Conservation (phyloP, 2,888 invertebrate genomes). For the Laspeyria flexula region DNA sequence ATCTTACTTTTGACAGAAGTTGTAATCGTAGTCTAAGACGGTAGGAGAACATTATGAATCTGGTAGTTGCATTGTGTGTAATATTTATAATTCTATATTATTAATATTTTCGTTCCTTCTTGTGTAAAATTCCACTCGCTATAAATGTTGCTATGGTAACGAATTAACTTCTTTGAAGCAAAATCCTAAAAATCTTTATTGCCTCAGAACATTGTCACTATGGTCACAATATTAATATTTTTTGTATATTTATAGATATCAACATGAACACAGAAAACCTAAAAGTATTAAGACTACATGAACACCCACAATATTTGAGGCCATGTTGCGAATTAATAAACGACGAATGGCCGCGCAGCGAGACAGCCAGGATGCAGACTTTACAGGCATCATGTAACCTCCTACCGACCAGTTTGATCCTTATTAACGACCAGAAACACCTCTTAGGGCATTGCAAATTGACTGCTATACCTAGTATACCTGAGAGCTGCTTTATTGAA, state of each 20-base stretch:
- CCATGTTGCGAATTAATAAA: constrained; percentile 92
- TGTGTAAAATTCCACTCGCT: too few species aligned
- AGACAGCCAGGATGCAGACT: constrained; percentile 91
- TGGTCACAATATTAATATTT: too few species aligned
- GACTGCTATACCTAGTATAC: constrained; percentile 89
- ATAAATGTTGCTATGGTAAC: too few species aligned
- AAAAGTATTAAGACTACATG: constrained; percentile 89
- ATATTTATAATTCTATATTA: too few species aligned
- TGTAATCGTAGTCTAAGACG: too few species aligned
- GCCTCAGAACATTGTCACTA: too few species aligned
- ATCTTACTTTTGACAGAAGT: too few species aligned
- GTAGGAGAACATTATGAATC: too few species aligned
- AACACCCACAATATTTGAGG: constrained; percentile 89
- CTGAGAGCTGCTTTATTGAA: constrained; percentile 91
- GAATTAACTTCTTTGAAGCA: too few species aligned
- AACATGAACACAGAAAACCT: constrained; percentile 66
- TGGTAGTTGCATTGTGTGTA: too few species aligned
- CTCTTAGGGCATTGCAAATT: constrained; percentile 94
- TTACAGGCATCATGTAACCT: constrained; percentile 90
- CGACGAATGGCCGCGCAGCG: constrained; percentile 95
- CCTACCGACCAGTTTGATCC: constrained; percentile 90
- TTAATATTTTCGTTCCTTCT: too few species aligned
- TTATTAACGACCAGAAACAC: constrained; percentile 83
- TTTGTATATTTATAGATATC: constrained; percentile 30
- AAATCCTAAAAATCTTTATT: too few species aligned